phyloP scores from a whole-genome alignment of 2,113 vertebrate genomes.

The Pongo abelii region DNA sequence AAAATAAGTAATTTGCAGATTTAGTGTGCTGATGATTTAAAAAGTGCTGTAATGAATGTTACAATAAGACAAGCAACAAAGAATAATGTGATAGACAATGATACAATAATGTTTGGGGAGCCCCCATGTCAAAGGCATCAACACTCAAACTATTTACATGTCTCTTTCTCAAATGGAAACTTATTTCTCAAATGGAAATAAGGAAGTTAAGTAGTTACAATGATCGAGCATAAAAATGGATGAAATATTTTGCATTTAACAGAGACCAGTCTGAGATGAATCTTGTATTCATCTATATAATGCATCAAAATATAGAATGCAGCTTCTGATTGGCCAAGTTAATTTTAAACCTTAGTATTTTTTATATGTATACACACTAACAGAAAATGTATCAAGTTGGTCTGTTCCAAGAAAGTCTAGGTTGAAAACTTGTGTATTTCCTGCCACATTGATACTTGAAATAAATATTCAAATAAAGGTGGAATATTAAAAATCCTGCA shows the following conservation, averaged over 20 bases:
- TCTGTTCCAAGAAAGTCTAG: conserved; percentile 30
- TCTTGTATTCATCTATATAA: conserved; percentile 69
- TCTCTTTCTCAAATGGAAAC: conserved; percentile 43
- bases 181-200: conserved; percentile 62
- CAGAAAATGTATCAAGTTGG: conserved; percentile 3
- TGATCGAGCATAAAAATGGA: conserved; percentile 59
- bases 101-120: conserved; percentile 34
- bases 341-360: conserved; percentile 41
- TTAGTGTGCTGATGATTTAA: conserved; percentile 12
- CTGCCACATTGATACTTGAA: conserved; percentile 40
- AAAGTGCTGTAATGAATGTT: background rate
- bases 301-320: conserved; percentile 50
- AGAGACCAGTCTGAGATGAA: conserved; percentile 19
- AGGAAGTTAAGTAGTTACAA: conserved; percentile 51
- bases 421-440: conserved; percentile 2
- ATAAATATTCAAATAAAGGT: conserved; percentile 37
- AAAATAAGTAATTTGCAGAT: background rate
- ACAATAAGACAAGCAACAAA: conserved; percentile 38
- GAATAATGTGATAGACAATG: conserved; percentile 33
- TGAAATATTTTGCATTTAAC: conserved; percentile 45
- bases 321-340: conserved; percentile 47
- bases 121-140: conserved; percentile 39
- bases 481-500: conserved; percentile 10
- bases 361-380: background rate
- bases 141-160: conserved; percentile 55